These are phyloP conservation scores for Cherax destructor DNA, from an alignment of 1,140 invertebrate genomes.

Conservation along the genomic window DNA sequence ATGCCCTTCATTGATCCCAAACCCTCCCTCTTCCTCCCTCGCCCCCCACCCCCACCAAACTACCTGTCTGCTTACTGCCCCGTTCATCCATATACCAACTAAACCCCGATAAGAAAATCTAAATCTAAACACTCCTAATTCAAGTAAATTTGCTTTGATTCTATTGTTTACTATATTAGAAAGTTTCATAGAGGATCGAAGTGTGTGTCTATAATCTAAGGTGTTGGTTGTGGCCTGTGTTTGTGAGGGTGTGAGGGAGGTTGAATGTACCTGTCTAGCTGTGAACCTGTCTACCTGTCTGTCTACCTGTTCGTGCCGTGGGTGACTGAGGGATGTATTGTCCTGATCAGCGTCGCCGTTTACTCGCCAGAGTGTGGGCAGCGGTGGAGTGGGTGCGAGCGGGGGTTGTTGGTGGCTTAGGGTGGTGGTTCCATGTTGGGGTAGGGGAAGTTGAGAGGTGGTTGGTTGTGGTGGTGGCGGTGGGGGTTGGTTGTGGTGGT, in stretches of 20 bases:
- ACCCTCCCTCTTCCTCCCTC: not conserved
- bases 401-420: not conserved
- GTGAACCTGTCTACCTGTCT: slow-evolving; percentile 54
- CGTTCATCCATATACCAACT: slow-evolving; percentile 26
- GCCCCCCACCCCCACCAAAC: not conserved
- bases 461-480: not conserved
- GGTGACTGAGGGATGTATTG: slow-evolving; percentile 42
- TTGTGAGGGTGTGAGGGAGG: slow-evolving; percentile 5
- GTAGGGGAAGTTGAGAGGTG: not conserved
- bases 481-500: not conserved
- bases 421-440: not conserved
- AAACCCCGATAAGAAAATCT: not conserved
- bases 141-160: too few species aligned
- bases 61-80: slow-evolving; percentile 45
- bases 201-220: too few species aligned
- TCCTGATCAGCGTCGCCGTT: not conserved
- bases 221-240: too few species aligned
- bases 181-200: too few species aligned
- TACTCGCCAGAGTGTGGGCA: not conserved
- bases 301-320: slow-evolving; percentile 39
- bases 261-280: slow-evolving; percentile 47
- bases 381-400: not conserved
- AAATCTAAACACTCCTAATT: too few species aligned
- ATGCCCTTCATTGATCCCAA: slow-evolving; percentile 35
- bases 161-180: too few species aligned